These are phyloP conservation scores for Bradypodion pumilum DNA, from an alignment of 2,797 vertebrate genomes.

Conservation along the genomic window DNA sequence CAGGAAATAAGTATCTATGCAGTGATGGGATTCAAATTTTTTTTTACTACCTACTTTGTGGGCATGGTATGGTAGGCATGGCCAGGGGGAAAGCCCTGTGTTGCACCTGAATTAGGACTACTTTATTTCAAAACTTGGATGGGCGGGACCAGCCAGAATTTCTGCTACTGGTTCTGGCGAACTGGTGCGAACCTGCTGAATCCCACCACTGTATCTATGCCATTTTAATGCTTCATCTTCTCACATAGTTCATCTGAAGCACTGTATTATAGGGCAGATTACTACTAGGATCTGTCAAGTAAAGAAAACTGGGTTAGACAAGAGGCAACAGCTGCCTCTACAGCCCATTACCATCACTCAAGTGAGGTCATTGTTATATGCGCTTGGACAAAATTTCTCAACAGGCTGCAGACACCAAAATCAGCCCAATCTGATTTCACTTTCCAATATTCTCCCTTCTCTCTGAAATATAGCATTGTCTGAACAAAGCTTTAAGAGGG, in stretches of 20 bases:
- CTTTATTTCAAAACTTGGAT: too few relatives aligned
- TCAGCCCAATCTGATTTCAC: background rate
- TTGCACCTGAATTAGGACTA: too few relatives aligned
- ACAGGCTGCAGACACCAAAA: background rate
- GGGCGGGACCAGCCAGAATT: too few relatives aligned
- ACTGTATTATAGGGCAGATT: background rate
- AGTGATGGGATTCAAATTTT: too few relatives aligned
- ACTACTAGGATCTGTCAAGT: background rate
- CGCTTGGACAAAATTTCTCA: background rate
- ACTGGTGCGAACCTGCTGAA: too few relatives aligned
- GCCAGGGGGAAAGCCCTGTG: too few relatives aligned
- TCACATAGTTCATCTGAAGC: background rate
- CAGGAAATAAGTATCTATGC: too few relatives aligned
- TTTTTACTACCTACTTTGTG: too few relatives aligned
- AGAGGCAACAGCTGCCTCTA: background rate
- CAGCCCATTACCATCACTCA: background rate
- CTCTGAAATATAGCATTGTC: background rate
- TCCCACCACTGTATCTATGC: too few relatives aligned
- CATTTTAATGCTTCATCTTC: background rate
- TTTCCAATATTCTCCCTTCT: background rate
- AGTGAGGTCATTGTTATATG: background rate
- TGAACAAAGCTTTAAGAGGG: background rate
- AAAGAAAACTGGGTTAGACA: background rate
- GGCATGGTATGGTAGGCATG: too few relatives aligned
- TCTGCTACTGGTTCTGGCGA: too few relatives aligned